Base-by-base conservation (phyloP, 2,797 vertebrate species). In the Scyliorhinus canicula region DNA sequence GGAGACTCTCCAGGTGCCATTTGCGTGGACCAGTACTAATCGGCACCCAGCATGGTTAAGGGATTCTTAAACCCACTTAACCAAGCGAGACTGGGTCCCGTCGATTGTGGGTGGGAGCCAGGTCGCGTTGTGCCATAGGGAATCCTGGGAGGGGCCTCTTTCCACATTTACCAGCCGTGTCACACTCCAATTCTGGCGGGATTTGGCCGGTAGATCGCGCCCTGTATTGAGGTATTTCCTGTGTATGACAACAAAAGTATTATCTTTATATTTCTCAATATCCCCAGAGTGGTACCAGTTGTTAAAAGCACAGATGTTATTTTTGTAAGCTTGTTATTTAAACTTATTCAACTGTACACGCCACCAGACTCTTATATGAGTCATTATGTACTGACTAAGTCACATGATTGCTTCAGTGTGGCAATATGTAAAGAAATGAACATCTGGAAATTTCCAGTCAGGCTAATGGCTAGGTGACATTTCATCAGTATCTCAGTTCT, bases 381-480 rank as follows among this genome's bases (percentile, higher is more conserved):
- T 52, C 93, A 94, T 50, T 40, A 55, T 52, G 44, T 94, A 35
- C 93, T 74, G 67, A 74, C 63, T n/a, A 71, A 71, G 50, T 94
- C 47, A 16, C 67, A 71, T 71, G 65, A 31, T 55, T 94, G 67
- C 67, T 93, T 50, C 67, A 74, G 67, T 35, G 28, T 69, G 65
- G 67, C 67, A 2, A n/a, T 47, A 94, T 2, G 74, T 65, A 90
- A n/a, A 31, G 67, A 21, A 65, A 55, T 50, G 47, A 52, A 52
- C 93, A 93, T 67, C 60, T 71, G 93, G 65, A 94, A 94, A 71
- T 52, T 74, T 94, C 67, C 28, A 94, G 52, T 57, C 93, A 71
- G 67, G 26, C 28, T 74, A 71, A 71, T 94, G 74, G 31, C 65
- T 21, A 9, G 44, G 65, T 52, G 93, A 71, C 93, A 94, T 67